A percentile compares a stretch with the other conserved stretches of the same genome.
Conservation (phyloP, 2,113 vertebrate genomes). For the Hemibagrus wyckioides region DNA sequence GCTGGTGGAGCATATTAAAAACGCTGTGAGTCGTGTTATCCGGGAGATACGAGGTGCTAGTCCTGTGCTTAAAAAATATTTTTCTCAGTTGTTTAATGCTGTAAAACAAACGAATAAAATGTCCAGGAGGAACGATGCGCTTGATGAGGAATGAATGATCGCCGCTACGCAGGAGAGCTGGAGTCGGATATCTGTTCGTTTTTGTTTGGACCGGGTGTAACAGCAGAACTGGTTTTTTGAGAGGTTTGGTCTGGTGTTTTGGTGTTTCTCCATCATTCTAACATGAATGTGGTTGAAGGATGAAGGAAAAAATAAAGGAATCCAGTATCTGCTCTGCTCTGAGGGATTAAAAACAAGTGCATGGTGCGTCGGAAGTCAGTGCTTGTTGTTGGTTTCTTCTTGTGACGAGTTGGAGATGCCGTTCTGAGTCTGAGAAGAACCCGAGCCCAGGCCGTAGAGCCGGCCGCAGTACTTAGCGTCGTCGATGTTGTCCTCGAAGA, state of each 20-base stretch:
- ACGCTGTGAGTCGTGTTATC: conserved; percentile 52
- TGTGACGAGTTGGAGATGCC: conserved; percentile 76
- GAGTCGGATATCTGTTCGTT: neutral
- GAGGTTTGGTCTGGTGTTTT: neutral
- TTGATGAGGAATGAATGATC: conserved; percentile 9
- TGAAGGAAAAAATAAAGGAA: conserved; percentile 23
- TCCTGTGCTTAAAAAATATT: conserved; percentile 64
- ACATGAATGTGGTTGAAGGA: conserved; percentile 18
- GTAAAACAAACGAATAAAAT: conserved; percentile 64
- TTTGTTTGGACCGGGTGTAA: neutral
- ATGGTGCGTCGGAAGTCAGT: conserved; percentile 65
- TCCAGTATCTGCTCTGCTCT: conserved; percentile 52
- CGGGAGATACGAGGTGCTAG: conserved; percentile 62
- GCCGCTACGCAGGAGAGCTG: conserved; percentile 16
- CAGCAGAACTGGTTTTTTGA: conserved; percentile 15
- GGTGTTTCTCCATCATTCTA: conserved; percentile 44
- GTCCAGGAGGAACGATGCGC: conserved; percentile 50
- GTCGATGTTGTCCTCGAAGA: conserved; percentile 98
- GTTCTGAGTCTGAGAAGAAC: conserved; percentile 91
- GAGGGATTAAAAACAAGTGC: conserved; percentile 71
- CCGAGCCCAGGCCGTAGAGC: conserved; percentile 93
- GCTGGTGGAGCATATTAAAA: conserved; percentile 50
- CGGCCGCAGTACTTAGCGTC: conserved; percentile 97
- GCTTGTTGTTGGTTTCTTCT: conserved; percentile 79
- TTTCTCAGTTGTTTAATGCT: conserved; percentile 54